Percentiles rank a stretch among this genome's conserved stretches.
These are phyloP conservation scores for Cephalotes varians DNA, from an alignment of 2,888 invertebrate genomes.

Conservation along the genomic window DNA sequence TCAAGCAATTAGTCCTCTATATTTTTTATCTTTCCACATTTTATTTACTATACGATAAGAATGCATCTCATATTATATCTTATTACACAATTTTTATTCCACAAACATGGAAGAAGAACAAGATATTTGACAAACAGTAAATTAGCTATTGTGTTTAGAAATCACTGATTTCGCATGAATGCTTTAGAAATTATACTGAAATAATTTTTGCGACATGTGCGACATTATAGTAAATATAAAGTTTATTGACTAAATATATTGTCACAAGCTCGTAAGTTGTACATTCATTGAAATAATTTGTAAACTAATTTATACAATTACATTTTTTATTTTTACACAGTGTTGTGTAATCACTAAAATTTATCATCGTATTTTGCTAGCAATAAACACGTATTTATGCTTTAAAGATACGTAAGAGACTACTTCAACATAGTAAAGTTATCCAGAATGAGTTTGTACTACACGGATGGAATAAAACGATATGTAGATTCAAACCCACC, in stretches of 20 bases:
- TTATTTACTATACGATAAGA: neutral
- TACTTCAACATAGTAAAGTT: conserved; percentile 12
- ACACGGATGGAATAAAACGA: conserved; percentile 37
- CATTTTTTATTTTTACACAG: neutral
- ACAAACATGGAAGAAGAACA: neutral
- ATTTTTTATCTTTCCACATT: neutral
- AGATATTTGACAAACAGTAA: neutral
- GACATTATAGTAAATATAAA: neutral
- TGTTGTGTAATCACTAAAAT: neutral
- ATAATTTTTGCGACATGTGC: conserved; percentile 1
- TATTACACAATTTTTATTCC: neutral
- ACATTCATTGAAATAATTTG: conserved; percentile 1
- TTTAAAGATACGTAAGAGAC: conserved; percentile 13
- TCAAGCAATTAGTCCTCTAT: neutral
- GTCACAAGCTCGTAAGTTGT: neutral
- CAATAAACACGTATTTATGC: neutral
- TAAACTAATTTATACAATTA: neutral
- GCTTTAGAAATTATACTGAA: neutral
- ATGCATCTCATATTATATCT: neutral
- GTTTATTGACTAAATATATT: neutral
- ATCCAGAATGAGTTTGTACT: conserved; percentile 23
- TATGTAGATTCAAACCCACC: conserved; percentile 41
- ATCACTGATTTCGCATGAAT: neutral
- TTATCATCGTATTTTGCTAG: conserved; percentile 4
- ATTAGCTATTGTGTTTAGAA: neutral